phyloP scores from a whole-genome alignment of 2,888 invertebrate species.

The Pseudococcus jackbeardsleyi region DNA sequence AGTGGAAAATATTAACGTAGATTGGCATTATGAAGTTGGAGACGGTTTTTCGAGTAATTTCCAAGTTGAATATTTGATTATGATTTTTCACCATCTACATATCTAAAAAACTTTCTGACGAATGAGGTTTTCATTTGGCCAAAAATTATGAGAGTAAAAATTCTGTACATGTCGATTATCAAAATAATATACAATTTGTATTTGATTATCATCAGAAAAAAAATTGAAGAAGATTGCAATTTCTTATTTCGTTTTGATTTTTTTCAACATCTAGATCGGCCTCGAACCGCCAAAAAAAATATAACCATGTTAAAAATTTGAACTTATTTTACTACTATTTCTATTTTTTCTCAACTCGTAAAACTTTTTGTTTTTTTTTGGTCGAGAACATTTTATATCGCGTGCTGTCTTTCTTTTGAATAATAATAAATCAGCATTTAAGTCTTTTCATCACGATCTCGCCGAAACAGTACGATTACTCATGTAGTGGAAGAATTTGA shows the following conservation, averaged over 20 bases:
- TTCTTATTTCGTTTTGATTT: too few relatives aligned
- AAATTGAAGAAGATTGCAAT: too few relatives aligned
- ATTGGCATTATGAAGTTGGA: neutral
- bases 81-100: too few relatives aligned
- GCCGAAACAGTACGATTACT: neutral
- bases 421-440: constrained; percentile 3
- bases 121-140: too few relatives aligned
- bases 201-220: too few relatives aligned
- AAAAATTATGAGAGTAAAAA: too few relatives aligned
- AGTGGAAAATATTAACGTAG: neutral
- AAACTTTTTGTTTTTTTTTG: neutral
- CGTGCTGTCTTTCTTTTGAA: constrained; percentile 1
- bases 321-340: neutral
- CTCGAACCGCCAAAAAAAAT: too few relatives aligned
- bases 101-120: too few relatives aligned
- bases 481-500: neutral
- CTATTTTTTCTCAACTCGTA: neutral
- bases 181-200: too few relatives aligned
- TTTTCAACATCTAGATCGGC: too few relatives aligned
- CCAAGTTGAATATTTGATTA: neutral
- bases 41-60: neutral
- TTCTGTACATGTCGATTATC: too few relatives aligned
- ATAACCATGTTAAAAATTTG: neutral
- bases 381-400: neutral
- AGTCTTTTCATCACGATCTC: constrained; percentile 4